These are phyloP conservation scores for Bufotes viridis DNA, from an alignment of 2,797 vertebrate genomes.

Conservation along the genomic window DNA sequence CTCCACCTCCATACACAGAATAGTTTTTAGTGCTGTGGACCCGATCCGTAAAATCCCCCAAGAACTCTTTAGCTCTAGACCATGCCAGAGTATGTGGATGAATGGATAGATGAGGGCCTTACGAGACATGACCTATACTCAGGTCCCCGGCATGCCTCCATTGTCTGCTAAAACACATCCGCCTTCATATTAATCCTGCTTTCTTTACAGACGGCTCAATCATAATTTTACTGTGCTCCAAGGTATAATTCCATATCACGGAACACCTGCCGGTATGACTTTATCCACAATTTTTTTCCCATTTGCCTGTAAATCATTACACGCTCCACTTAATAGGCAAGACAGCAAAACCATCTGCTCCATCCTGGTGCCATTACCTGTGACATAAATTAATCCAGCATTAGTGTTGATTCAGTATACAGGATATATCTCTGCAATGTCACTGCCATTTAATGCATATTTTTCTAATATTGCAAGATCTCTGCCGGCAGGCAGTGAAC, in stretches of 20 bases:
- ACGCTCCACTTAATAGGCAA: slow-evolving; percentile 67
- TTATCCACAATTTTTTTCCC: slow-evolving; percentile 56
- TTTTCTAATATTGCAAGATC: background rate
- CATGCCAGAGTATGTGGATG: background rate
- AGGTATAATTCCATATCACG: slow-evolving; percentile 33
- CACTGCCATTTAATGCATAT: background rate
- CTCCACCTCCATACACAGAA: no score
- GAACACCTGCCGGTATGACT: slow-evolving; percentile 63
- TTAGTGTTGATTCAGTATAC: slow-evolving; percentile 61
- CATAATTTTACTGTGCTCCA: slow-evolving; percentile 60
- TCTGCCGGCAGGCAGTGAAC: background rate
- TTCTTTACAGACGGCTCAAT: slow-evolving; percentile 34
- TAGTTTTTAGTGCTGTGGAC: no score
- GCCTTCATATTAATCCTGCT: background rate
- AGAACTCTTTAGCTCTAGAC: background rate
- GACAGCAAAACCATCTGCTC: slow-evolving; percentile 71
- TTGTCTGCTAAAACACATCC: background rate
- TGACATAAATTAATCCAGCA: slow-evolving; percentile 68
- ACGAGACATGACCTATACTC: background rate
- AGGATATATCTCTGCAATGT: background rate
- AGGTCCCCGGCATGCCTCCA: background rate
- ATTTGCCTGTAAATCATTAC: slow-evolving; percentile 70
- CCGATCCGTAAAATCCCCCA: background rate
- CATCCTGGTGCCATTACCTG: slow-evolving; percentile 67
- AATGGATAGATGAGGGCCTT: background rate